A percentile compares a stretch with the other conserved stretches of the same genome.
These are phyloP conservation scores for Atlantisia rogersi DNA, from an alignment of 2,113 vertebrate species.

Conservation along the genomic window DNA sequence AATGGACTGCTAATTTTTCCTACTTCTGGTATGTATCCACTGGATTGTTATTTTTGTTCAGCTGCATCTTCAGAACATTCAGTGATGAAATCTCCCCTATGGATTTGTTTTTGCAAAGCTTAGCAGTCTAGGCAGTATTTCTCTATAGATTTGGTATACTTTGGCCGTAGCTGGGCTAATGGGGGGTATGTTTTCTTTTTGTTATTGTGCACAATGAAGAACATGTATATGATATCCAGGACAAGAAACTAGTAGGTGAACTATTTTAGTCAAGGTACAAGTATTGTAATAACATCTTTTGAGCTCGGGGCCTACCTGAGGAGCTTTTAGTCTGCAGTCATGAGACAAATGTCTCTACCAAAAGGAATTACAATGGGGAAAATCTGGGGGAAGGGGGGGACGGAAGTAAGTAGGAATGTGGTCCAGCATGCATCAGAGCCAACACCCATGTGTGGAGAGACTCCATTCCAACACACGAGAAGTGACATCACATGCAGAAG, in stretches of 20 bases:
- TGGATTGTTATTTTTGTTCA: conserved; percentile 19
- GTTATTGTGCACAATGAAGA: not conserved
- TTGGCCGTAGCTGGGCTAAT: not conserved
- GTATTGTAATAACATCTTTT: not conserved
- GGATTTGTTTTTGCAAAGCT: conserved; percentile 16
- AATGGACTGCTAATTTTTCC: conserved; percentile 22
- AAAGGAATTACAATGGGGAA: not conserved
- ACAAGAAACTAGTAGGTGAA: not conserved
- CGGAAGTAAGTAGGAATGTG: not conserved
- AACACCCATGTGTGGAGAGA: accelerated
- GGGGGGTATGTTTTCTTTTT: not conserved
- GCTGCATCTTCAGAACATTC: conserved; percentile 3
- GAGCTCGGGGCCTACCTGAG: not conserved
- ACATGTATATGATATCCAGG: not conserved
- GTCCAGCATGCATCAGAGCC: not conserved
- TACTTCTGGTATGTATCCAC: conserved; percentile 4
- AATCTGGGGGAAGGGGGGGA: not conserved
- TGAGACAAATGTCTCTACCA: not conserved
- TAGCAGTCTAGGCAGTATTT: not conserved
- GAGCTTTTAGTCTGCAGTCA: not conserved
- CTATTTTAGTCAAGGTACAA: not conserved
- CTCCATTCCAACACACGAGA: not conserved
- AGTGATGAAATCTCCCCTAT: not conserved
- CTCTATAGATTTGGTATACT: not conserved
- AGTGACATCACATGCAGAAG: not conserved